These are phyloP conservation scores for Heteromormyrus szaboi DNA, from an alignment of 2,797 vertebrate genomes.

Conservation along the genomic window DNA sequence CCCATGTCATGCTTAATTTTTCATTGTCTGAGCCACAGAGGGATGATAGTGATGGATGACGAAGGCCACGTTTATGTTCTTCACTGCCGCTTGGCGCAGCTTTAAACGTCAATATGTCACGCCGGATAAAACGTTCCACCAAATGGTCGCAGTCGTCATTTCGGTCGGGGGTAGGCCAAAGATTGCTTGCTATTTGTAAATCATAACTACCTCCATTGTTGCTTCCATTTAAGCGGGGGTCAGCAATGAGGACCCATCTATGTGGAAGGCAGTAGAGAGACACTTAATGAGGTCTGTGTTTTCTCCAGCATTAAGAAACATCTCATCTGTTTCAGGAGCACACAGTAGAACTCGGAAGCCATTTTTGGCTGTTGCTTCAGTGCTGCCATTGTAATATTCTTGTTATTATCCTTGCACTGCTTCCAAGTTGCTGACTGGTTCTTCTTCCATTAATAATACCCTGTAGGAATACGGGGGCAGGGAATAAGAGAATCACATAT, in stretches of 20 bases:
- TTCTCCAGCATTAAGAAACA: constrained; percentile 38
- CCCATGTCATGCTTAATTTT: constrained; percentile 68
- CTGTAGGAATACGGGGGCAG: constrained; percentile 47
- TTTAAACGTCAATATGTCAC: neutral
- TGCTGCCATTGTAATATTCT: neutral
- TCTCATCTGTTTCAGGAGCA: constrained; percentile 52
- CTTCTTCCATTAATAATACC: constrained; percentile 38
- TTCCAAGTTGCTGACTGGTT: neutral
- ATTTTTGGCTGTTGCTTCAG: neutral
- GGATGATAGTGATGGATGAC: neutral
- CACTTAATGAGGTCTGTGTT: constrained; percentile 24
- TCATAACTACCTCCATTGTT: neutral
- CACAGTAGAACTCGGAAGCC: constrained; percentile 48
- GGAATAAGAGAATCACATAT: constrained; percentile 44
- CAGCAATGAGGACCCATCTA: neutral
- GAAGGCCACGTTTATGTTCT: constrained; percentile 52
- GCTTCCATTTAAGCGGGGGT: neutral
- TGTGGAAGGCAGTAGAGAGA: neutral
- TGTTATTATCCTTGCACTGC: neutral
- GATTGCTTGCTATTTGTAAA: neutral
- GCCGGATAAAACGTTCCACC: neutral
- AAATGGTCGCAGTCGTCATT: neutral
- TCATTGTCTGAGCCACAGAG: neutral
- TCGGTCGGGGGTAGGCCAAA: neutral
- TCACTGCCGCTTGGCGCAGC: neutral